Conservation (phyloP, 2,888 invertebrate species). For the Conus canariensis region DNA sequence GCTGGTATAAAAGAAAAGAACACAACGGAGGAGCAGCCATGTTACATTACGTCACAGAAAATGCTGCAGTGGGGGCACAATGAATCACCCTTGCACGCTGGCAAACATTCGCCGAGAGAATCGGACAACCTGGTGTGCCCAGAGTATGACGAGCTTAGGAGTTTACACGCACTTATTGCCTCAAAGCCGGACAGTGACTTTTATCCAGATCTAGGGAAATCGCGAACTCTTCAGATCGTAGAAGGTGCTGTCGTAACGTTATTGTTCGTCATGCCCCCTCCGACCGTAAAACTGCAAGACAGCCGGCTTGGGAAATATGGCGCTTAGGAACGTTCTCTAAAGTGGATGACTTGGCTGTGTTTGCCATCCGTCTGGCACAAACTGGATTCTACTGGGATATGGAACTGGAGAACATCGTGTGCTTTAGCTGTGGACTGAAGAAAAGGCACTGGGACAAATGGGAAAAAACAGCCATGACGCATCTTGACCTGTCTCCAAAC, state of each 20-base stretch:
- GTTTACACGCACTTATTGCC: neutral
- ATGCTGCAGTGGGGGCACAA: too few species aligned
- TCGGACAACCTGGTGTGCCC: neutral
- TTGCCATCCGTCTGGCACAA: constrained; percentile 33
- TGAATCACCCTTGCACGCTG: too few species aligned
- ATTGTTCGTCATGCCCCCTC: neutral
- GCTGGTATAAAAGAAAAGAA: too few species aligned
- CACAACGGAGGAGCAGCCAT: too few species aligned
- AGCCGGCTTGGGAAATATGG: neutral
- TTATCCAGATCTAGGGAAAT: neutral
- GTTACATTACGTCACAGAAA: too few species aligned
- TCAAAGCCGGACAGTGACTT: neutral
- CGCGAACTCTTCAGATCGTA: neutral
- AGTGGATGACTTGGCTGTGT: neutral
- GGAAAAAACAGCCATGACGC: neutral
- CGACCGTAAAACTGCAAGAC: neutral
- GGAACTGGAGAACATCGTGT: neutral
- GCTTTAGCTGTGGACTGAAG: constrained; percentile 27
- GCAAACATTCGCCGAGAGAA: neutral
- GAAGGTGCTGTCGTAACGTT: neutral
- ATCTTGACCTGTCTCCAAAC: neutral
- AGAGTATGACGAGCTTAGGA: neutral
- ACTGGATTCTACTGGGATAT: constrained; percentile 27
- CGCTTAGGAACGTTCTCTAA: constrained; percentile 1
- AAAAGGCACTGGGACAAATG: constrained; percentile 18